phyloP scores from a whole-genome alignment of 2,113 vertebrate genomes.

The Oreochromis spilurus region DNA sequence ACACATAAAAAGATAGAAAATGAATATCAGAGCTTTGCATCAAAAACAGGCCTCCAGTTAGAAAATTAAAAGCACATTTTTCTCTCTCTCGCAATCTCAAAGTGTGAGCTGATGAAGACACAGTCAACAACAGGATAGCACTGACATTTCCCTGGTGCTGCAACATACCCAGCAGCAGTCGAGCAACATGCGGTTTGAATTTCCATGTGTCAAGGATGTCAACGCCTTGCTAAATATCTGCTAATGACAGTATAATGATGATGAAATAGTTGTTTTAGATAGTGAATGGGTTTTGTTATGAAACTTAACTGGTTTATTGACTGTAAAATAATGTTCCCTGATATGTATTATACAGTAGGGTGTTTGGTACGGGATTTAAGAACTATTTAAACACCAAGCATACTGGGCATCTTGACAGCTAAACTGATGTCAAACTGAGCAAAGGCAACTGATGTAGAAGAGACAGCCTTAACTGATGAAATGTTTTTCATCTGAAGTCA shows the following conservation, averaged over 20 bases:
- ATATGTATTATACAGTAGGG: not conserved
- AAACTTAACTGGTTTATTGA: not conserved
- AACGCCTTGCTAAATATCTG: not conserved
- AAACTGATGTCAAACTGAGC: not conserved
- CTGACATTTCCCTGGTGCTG: not conserved
- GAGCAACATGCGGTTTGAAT: not conserved
- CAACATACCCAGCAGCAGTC: not conserved
- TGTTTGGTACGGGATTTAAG: not conserved
- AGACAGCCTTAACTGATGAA: not conserved
- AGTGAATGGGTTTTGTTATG: not conserved
- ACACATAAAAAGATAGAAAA: not conserved
- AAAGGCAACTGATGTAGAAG: not conserved
- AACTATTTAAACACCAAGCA: not conserved
- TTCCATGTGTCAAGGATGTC: not conserved
- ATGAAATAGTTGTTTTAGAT: not conserved
- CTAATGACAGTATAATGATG: not conserved
- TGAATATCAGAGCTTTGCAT: not conserved
- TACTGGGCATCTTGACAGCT: not conserved
- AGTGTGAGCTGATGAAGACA: not conserved
- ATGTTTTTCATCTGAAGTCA: not conserved
- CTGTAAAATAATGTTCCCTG: not conserved
- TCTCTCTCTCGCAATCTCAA: not conserved
- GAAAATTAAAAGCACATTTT: not conserved
- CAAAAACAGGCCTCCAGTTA: not conserved
- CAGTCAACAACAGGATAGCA: not conserved